Evolutionary conservation across 2,888 invertebrate species (phyloP), one percentile per base, ranked within the genome.

Genomic region (Limnephilus rhombicus): DNA sequence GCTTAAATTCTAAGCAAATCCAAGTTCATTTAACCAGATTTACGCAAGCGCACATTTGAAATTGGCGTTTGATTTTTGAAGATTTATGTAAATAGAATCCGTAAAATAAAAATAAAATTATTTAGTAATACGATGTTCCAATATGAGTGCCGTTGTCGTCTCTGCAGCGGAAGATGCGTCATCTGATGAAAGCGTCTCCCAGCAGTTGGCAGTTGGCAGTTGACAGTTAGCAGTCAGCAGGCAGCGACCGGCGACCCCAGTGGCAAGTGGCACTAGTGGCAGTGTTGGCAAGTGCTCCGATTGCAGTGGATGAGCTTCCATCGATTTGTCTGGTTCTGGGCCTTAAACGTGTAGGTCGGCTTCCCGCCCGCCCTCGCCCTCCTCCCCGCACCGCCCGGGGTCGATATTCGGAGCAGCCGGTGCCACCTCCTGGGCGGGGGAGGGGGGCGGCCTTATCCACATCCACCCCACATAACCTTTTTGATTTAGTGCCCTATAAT

Each of bases 401-500:
- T 93, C 93, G 93, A 93, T 93, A 93, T 92, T 92, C 89, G 93
- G 93, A 93, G 93, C 93, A 93, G 93, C 93, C 93, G 93, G 93
- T 93, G 92, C 93, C 93, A 41, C 91, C 91, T 90, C 90, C 90
- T 31, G 29, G 80, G 31, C 91, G 45, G 85, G 83, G 82, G 49
- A 18, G 24, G 68, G 81, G 86, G 86, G 85, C 90, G 41, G 85
- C 90, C 80, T 68, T 53, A 80, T 89, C 89, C 89, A 68, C 91
- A 41, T 41, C 92, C 87, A 80, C 87, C 86, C 87, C 92, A 80
- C 37, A 82, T 82, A 89, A 80, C 92, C 91, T 92, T 91, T 92
- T 93, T 93, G 92, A 92, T 92, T 91, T 92, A 92, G 90, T 92
- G 91, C 92, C 92, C 92, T 88, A 90, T 92, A 92, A 92, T 91